phyloP scores from a whole-genome alignment of 2,797 vertebrate species.

The Apodemus agrarius region DNA sequence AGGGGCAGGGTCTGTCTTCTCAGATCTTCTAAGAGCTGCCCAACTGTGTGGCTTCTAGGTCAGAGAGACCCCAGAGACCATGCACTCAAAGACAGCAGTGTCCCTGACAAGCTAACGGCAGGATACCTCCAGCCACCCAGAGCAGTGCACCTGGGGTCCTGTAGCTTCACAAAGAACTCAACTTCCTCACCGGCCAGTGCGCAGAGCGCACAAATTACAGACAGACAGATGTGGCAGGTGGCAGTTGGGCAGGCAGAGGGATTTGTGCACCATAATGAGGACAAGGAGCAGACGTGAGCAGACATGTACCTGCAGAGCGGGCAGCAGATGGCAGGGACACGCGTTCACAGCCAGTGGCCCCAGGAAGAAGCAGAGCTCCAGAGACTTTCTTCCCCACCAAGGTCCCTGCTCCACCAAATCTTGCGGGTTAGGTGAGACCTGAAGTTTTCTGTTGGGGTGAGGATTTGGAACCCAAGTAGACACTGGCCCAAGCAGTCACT shows the following conservation, averaged over 20 bases:
- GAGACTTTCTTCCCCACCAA: not conserved
- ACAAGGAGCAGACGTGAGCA: not conserved
- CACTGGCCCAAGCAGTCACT: not conserved
- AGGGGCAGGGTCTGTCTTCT: not conserved
- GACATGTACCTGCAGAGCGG: not conserved
- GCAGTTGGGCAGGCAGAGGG: slow-evolving; percentile 2
- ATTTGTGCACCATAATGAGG: slow-evolving; percentile 17
- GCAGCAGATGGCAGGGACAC: slow-evolving; percentile 39
- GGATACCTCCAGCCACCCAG: fast-evolving
- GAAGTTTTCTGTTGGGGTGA: not conserved
- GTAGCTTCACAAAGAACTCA: not conserved
- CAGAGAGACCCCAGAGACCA: not conserved
- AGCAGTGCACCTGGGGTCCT: not conserved
- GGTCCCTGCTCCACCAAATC: not conserved
- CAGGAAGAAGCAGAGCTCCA: not conserved
- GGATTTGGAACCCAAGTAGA: not conserved
- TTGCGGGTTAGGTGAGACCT: not conserved
- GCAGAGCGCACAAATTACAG: not conserved
- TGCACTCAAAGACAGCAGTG: not conserved
- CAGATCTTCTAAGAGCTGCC: not conserved
- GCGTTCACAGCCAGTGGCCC: not conserved
- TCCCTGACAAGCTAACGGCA: not conserved
- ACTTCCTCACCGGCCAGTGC: not conserved
- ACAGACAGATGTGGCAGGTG: slow-evolving; percentile 73
- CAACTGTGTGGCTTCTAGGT: not conserved